Evolutionary conservation across 2,888 invertebrate species (phyloP).

Genomic region (Athalia cordata): DNA sequence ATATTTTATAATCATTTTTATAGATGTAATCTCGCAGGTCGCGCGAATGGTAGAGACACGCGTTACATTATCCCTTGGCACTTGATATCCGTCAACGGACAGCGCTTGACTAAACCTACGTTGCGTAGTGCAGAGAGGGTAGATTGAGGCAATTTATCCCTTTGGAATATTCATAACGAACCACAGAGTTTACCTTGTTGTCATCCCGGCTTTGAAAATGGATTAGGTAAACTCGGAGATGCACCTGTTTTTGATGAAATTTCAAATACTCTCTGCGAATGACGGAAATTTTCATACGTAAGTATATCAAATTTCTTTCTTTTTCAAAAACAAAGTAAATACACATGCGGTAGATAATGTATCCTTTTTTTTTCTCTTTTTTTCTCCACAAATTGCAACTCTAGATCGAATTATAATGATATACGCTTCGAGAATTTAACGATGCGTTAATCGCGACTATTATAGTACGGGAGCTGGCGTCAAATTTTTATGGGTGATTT

Average conservation of each 20-base stretch:
- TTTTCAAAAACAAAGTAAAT: no score
- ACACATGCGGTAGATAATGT: no score
- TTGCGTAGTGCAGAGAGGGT: neutral
- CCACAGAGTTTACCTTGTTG: constrained; percentile 33
- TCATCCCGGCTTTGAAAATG: constrained; percentile 41
- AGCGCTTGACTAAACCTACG: constrained; percentile 36
- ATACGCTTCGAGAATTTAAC: no score
- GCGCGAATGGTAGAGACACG: constrained; percentile 30
- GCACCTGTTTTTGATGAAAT: constrained; percentile 23
- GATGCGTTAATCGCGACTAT: no score
- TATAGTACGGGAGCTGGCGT: no score
- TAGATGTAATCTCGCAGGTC: constrained; percentile 32
- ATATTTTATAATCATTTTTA: constrained; percentile 34
- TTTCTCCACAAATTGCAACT: no score
- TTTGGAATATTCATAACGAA: constrained; percentile 42
- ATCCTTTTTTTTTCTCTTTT: no score
- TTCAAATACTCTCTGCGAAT: neutral
- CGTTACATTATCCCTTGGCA: constrained; percentile 35
- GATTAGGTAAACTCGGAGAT: constrained; percentile 27
- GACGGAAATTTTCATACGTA: no score
- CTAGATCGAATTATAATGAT: no score
- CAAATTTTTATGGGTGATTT: no score
- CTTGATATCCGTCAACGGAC: constrained; percentile 44
- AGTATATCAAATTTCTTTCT: no score
- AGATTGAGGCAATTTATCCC: constrained; percentile 41